Evolutionary conservation across 2,888 invertebrate genomes (phyloP).

Genomic region (Gastrophysa polygoni): DNA sequence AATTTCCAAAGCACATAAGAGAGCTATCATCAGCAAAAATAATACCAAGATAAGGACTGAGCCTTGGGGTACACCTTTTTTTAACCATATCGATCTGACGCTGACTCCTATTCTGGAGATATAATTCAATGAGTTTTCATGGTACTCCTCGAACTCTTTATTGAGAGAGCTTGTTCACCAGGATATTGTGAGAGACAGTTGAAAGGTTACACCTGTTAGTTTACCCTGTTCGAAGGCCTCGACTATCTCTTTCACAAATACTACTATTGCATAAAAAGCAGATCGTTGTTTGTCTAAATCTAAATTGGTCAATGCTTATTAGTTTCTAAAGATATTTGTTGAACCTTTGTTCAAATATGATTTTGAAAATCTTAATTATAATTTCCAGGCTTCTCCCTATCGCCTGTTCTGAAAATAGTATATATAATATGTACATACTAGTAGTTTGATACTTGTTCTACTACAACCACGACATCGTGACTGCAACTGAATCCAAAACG

Average conservation of each 20-base stretch:
- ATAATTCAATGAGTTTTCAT: neutral
- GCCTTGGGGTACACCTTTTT: neutral
- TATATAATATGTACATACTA: too few species aligned
- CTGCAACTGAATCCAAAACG: too few species aligned
- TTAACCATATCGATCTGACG: neutral
- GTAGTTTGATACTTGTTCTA: too few species aligned
- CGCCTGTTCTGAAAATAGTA: neutral
- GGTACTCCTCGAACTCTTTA: slow-evolving; percentile 3
- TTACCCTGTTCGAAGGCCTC: slow-evolving; percentile 8
- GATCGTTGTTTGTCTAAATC: too few species aligned
- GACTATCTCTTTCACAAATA: slow-evolving; percentile 1
- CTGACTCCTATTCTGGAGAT: neutral
- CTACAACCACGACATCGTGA: too few species aligned
- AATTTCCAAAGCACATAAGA: slow-evolving; percentile 5
- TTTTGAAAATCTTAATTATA: neutral
- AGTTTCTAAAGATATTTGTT: neutral
- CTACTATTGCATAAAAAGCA: too few species aligned
- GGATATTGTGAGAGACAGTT: neutral
- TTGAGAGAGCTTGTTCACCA: slow-evolving; percentile 2
- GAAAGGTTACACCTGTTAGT: slow-evolving; percentile 9
- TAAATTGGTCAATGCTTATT: too few species aligned
- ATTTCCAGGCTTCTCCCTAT: neutral
- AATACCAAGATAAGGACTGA: neutral
- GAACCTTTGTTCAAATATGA: neutral
- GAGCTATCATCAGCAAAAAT: slow-evolving; percentile 1